phyloP scores from a whole-genome alignment of 2,888 invertebrate genomes.

The Clistopyga incitator region DNA sequence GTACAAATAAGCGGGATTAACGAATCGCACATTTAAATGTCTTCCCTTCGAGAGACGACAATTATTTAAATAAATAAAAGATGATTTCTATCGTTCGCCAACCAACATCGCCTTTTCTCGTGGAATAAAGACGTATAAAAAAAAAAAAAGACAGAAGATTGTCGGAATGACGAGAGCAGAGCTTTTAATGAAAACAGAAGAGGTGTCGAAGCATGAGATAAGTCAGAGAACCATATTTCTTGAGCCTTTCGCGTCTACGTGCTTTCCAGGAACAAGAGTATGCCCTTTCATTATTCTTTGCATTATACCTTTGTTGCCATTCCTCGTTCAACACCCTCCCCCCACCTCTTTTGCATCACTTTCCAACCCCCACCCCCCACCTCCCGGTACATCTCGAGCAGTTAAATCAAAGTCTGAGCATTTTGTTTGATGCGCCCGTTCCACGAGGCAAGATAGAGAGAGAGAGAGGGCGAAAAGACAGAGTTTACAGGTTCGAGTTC shows the following conservation, averaged over 20 bases:
- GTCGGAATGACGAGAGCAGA: conserved; percentile 47
- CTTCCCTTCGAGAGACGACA: not conserved
- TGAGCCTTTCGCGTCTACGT: conserved; percentile 44
- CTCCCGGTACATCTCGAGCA: conserved; percentile 59
- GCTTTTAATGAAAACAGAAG: conserved; percentile 77
- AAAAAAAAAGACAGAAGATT: conserved; percentile 21
- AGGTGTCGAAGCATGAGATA: conserved; percentile 73
- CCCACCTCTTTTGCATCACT: conserved; percentile 36
- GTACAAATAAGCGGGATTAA: not conserved
- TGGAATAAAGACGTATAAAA: not conserved
- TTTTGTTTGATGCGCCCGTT: conserved; percentile 66
- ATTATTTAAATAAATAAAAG: not conserved
- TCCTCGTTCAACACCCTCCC: conserved; percentile 49
- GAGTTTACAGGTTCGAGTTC: conserved; percentile 54
- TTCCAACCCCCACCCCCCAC: conserved; percentile 43
- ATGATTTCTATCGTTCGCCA: not conserved
- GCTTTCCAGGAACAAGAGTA: conserved; percentile 66
- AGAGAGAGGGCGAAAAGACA: conserved; percentile 1
- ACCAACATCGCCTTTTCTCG: not conserved
- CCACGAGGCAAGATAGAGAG: conserved; percentile 35
- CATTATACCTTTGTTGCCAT: conserved; percentile 70
- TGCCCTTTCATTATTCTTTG: conserved; percentile 75
- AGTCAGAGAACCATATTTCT: conserved; percentile 71
- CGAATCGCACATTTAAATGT: not conserved
- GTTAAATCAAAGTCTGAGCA: conserved; percentile 75